Evolutionary conservation across 2,888 invertebrate species (phyloP).

Genomic region (Andrena dorsata): DNA sequence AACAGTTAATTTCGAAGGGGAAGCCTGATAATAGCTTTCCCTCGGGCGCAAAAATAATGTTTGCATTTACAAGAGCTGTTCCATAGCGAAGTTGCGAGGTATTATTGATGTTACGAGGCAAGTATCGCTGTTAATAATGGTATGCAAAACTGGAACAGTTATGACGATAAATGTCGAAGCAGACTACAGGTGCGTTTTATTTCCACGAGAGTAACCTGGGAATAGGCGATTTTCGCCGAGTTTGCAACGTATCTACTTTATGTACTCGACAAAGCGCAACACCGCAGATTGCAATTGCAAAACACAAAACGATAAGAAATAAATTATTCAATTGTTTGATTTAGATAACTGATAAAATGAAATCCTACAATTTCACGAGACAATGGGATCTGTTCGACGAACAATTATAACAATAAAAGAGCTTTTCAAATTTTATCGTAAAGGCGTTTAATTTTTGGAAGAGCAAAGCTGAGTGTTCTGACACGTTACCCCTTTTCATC

Average conservation of each 20-base stretch:
- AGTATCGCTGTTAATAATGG: slow-evolving; percentile 50
- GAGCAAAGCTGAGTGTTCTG: too few species aligned
- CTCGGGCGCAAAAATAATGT: slow-evolving; percentile 26
- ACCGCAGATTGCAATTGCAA: slow-evolving; percentile 18
- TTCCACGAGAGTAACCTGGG: slow-evolving; percentile 50
- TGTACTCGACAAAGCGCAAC: slow-evolving; percentile 14
- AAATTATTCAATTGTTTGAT: background rate
- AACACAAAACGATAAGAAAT: background rate
- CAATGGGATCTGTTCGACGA: background rate
- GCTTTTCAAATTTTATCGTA: background rate
- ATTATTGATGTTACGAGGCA: slow-evolving; percentile 44
- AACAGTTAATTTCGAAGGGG: background rate
- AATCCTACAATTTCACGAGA: background rate
- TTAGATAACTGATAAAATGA: background rate
- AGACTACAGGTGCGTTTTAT: slow-evolving; percentile 60
- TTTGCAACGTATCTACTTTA: slow-evolving; percentile 27
- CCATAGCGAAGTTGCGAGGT: slow-evolving; percentile 32
- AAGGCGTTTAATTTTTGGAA: background rate
- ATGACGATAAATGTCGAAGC: slow-evolving; percentile 63
- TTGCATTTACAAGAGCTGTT: slow-evolving; percentile 32
- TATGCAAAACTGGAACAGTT: slow-evolving; percentile 61
- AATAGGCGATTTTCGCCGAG: slow-evolving; percentile 50
- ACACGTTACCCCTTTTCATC: too few species aligned
- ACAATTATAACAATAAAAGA: background rate
- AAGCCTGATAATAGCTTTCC: slow-evolving; percentile 3